Percentiles rank a stretch among this genome's conserved stretches.
Evolutionary conservation across 2,797 vertebrate species (phyloP).

Genomic region (Danio jaintianensis): DNA sequence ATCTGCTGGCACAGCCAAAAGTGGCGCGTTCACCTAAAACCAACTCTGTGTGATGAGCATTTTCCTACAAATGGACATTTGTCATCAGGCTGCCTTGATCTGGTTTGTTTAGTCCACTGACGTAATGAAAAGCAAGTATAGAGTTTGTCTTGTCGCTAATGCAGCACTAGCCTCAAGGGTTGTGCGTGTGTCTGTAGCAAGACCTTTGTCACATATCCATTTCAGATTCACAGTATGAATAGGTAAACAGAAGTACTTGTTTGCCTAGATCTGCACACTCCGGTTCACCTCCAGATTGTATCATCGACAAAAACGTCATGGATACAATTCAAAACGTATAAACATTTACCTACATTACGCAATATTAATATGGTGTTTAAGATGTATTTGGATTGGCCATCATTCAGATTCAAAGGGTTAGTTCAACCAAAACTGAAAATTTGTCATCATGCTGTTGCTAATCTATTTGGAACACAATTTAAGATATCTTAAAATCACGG

Average conservation of each 20-base stretch:
- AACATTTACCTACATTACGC: not conserved
- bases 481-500: too few relatives aligned
- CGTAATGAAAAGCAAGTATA: not conserved
- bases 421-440: too few relatives aligned
- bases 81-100: not conserved
- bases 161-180: not conserved
- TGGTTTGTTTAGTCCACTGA: not conserved
- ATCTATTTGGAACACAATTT: too few relatives aligned
- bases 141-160: not conserved
- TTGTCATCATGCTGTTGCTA: too few relatives aligned
- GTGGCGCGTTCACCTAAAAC: not conserved
- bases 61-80: not conserved
- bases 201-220: not conserved
- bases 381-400: not conserved
- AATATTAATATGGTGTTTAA: not conserved
- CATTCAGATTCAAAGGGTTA: not conserved
- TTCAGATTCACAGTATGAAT: not conserved
- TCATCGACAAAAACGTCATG: not conserved
- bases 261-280: slow-evolving; percentile 21
- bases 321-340: not conserved
- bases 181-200: slow-evolving; percentile 10
- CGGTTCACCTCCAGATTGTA: not conserved
- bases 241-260: slow-evolving; percentile 24
- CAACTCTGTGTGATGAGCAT: not conserved
- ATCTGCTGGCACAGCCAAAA: not conserved